phyloP scores from a whole-genome alignment of 2,797 vertebrate genomes.

The Platyrinchus mystaceus region DNA sequence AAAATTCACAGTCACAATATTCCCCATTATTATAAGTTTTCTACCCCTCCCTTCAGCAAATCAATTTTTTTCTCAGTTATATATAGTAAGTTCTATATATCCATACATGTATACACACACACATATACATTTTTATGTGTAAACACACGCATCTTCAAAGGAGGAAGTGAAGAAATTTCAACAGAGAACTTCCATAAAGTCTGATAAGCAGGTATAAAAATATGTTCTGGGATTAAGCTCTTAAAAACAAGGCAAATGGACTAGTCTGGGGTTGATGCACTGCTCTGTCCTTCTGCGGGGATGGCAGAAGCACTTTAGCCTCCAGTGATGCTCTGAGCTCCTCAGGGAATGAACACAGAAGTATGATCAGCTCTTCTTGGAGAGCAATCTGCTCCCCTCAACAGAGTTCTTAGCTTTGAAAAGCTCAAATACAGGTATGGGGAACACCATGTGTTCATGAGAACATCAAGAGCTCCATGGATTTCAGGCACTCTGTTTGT shows the following conservation, averaged over 20 bases:
- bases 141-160: not conserved
- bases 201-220: not conserved
- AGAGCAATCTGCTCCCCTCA: not conserved
- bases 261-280: not conserved
- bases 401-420: not conserved
- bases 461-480: not conserved
- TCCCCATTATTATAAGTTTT: not conserved
- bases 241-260: not conserved
- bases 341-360: not conserved
- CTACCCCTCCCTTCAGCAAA: not conserved
- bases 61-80: not conserved
- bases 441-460: not conserved
- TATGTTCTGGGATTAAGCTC: not conserved
- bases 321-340: not conserved
- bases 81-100: not conserved
- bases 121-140: not conserved
- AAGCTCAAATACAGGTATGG: not conserved
- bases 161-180: not conserved
- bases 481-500: not conserved
- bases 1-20: not conserved
- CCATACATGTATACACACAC: not conserved
- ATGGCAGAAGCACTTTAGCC: fast-evolving
- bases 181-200: not conserved
- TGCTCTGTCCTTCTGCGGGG: not conserved
- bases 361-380: not conserved